phyloP scores from a whole-genome alignment of 2,888 invertebrate species.

The Chromoteleia sp. region DNA sequence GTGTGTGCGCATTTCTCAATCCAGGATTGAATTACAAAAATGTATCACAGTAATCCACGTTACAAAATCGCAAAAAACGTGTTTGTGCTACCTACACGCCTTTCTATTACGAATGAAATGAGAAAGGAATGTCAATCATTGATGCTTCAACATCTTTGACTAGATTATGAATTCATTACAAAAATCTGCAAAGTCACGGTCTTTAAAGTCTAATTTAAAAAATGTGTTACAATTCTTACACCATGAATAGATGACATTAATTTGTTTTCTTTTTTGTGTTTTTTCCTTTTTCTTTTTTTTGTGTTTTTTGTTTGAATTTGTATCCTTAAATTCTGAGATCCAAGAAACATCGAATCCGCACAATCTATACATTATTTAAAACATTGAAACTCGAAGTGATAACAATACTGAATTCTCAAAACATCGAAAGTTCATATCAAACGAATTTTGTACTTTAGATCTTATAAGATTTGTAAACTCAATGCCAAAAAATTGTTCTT shows the following conservation, averaged over 20 bases:
- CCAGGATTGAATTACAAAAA: slow-evolving; percentile 65
- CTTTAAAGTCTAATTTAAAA: slow-evolving; percentile 50
- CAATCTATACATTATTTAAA: slow-evolving; percentile 4
- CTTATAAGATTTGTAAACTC: slow-evolving; percentile 1
- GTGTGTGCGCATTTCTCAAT: slow-evolving; percentile 62
- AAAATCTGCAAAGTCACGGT: slow-evolving; percentile 40
- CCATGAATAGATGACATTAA: slow-evolving; percentile 11
- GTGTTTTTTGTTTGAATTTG: not conserved
- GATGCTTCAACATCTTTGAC: slow-evolving; percentile 50
- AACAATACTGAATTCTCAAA: slow-evolving; percentile 27
- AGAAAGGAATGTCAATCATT: slow-evolving; percentile 59
- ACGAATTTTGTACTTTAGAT: slow-evolving; percentile 27
- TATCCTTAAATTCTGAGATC: not conserved
- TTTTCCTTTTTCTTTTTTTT: too few relatives aligned
- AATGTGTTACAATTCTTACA: slow-evolving; percentile 41
- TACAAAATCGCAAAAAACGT: slow-evolving; percentile 62
- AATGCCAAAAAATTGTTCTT: slow-evolving; percentile 10
- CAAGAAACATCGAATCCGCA: slow-evolving; percentile 1
- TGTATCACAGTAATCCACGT: slow-evolving; percentile 68
- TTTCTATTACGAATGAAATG: slow-evolving; percentile 34
- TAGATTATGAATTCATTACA: slow-evolving; percentile 64
- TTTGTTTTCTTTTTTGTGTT: slow-evolving; percentile 4
- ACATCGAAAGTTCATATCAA: slow-evolving; percentile 18
- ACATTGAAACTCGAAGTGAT: not conserved
- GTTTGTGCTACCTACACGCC: slow-evolving; percentile 46